phyloP scores from a whole-genome alignment of 2,888 invertebrate genomes.

The Anthrax anthrax region DNA sequence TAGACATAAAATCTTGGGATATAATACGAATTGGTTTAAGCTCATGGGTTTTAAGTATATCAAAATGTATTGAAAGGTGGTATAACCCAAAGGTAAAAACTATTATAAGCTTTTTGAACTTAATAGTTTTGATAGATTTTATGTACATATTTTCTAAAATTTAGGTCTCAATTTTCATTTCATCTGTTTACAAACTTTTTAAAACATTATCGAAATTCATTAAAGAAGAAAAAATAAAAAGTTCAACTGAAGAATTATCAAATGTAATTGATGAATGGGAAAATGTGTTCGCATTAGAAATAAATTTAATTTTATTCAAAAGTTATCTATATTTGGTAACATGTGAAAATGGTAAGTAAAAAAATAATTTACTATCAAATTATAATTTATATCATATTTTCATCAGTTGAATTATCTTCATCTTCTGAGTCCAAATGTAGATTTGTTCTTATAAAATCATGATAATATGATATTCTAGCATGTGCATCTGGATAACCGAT shows the following conservation, averaged over 20 bases:
- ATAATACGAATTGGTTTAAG: constrained; percentile 54
- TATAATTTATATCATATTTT: too few species aligned
- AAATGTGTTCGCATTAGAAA: constrained; percentile 56
- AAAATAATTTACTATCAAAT: neutral
- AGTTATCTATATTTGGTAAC: constrained; percentile 21
- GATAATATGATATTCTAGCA: constrained; percentile 22
- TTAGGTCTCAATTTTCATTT: constrained; percentile 37
- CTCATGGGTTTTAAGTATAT: constrained; percentile 47
- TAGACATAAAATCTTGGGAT: constrained; percentile 50
- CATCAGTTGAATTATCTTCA: too few species aligned
- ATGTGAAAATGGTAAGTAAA: constrained; percentile 11
- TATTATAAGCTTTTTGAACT: neutral
- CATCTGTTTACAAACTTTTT: constrained; percentile 41
- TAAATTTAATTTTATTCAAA: constrained; percentile 33
- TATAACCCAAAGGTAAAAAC: constrained; percentile 41
- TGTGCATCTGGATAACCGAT: constrained; percentile 29
- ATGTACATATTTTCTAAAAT: too few species aligned
- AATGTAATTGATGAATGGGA: constrained; percentile 51
- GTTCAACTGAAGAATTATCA: constrained; percentile 25
- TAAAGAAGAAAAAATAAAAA: constrained; percentile 23
- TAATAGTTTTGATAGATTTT: neutral
- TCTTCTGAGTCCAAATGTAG: constrained; percentile 8
- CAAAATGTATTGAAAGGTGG: constrained; percentile 30
- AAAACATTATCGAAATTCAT: constrained; percentile 36
- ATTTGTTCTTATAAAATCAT: constrained; percentile 24